Evolutionary conservation across 2,113 vertebrate genomes (phyloP).

Genomic region (Romanogobio albipinnatus): DNA sequence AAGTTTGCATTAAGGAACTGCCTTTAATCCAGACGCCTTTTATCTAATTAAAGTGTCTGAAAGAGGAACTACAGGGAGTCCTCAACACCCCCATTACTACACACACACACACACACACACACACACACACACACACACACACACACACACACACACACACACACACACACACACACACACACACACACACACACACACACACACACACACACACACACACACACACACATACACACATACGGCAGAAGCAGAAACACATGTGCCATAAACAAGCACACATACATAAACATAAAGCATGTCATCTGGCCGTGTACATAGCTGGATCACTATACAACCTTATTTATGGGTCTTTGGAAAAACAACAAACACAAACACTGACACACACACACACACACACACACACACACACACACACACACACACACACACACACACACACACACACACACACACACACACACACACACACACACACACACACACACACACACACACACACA

Average conservation of each 20-base stretch:
- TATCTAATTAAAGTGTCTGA: conserved; percentile 66
- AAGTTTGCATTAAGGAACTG: conserved; percentile 54
- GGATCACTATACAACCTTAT: conserved; percentile 32
- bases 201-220: conserved; percentile 27
- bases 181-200: conserved; percentile 4
- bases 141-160: conserved; percentile 1
- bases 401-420: too few species aligned
- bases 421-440: too few species aligned
- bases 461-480: background rate
- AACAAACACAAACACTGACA: background rate
- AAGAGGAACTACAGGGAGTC: conserved; percentile 51
- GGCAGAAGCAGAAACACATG: conserved; percentile 17
- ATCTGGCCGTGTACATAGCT: conserved; percentile 13
- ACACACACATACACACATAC: background rate
- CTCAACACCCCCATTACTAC: conserved; percentile 39
- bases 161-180: conserved; percentile 24
- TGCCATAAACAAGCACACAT: conserved; percentile 26
- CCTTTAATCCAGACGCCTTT: conserved; percentile 63
- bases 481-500: too few species aligned
- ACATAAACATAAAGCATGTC: conserved; percentile 16
- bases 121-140: background rate
- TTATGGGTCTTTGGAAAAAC: conserved; percentile 3
- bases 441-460: too few species aligned
- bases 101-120: conserved; percentile 33
- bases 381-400: background rate